Percentiles rank a stretch among this genome's conserved stretches.
Conservation (phyloP, 2,888 invertebrate species). For the Eueremaeus valkanovi region DNA sequence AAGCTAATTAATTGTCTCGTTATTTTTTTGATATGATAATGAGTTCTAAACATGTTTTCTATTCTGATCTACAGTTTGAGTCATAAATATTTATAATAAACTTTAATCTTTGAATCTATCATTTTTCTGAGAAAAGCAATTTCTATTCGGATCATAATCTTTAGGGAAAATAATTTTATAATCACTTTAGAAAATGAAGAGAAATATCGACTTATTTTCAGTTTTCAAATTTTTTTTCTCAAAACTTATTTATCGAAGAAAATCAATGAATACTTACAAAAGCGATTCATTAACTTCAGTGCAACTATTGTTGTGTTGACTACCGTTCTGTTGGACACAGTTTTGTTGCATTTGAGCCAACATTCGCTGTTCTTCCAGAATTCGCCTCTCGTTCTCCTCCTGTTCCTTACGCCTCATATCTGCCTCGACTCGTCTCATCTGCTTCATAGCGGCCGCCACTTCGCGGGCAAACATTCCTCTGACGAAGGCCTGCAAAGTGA, state of each 20-base stretch:
- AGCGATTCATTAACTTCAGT: slow-evolving; percentile 55
- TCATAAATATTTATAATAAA: no score
- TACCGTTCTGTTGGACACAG: slow-evolving; percentile 55
- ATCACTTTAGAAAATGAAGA: neutral
- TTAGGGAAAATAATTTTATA: no score
- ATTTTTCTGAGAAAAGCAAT: no score
- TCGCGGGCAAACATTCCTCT: slow-evolving; percentile 78
- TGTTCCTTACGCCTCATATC: slow-evolving; percentile 48
- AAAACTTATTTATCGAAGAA: no score
- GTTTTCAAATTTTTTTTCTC: neutral
- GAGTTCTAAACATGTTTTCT: no score
- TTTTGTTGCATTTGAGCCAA: slow-evolving; percentile 49
- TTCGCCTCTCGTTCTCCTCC: slow-evolving; percentile 58
- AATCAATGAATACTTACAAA: slow-evolving; percentile 42
- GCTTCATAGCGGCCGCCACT: slow-evolving; percentile 73
- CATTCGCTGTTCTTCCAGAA: slow-evolving; percentile 66
- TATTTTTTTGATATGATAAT: no score
- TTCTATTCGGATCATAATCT: no score
- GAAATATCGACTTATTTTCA: slow-evolving; percentile 16
- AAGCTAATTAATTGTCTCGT: no score
- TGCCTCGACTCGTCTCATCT: slow-evolving; percentile 60
- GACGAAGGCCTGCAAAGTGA: slow-evolving; percentile 74
- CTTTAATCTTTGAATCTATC: no score
- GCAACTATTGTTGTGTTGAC: slow-evolving; percentile 54
- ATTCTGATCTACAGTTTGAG: no score